Evolutionary conservation across 64 coral and sea anemone genomes (phyloP).

Genomic region (Montipora efflorescens): DNA sequence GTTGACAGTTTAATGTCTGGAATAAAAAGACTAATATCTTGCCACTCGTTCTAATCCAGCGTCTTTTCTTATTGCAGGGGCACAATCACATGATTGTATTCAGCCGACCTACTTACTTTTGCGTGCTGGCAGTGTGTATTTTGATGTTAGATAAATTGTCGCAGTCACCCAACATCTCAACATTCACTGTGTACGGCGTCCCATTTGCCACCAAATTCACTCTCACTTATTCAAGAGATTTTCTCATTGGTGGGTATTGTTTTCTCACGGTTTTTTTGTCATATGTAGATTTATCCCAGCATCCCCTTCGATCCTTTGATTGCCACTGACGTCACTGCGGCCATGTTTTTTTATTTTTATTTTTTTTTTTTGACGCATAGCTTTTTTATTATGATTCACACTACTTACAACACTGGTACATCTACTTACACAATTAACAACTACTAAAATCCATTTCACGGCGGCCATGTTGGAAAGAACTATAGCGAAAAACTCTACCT

Average conservation of each 20-base stretch:
- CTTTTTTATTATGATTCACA: no score
- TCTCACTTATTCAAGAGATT: slow-evolving; percentile 76
- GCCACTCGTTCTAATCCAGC: no score
- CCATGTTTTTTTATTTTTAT: no score
- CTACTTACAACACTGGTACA: no score
- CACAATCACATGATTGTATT: slow-evolving; percentile 98
- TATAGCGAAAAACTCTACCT: slow-evolving; percentile 24
- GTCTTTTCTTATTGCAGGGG: slow-evolving; percentile 55
- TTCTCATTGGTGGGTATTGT: slow-evolving; percentile 76
- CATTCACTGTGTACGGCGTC: slow-evolving; percentile 78
- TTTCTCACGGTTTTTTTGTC: background rate
- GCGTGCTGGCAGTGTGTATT: slow-evolving; percentile 68
- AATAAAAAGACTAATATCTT: no score
- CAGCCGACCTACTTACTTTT: slow-evolving; percentile 93
- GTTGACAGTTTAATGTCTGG: no score
- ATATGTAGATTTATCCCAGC: no score
- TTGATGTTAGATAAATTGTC: slow-evolving; percentile 74
- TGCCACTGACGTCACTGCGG: no score
- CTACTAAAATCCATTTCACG: no score
- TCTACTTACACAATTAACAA: no score
- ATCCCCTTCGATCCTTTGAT: background rate
- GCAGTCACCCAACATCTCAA: slow-evolving; percentile 20
- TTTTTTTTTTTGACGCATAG: no score
- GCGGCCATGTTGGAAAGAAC: no score
- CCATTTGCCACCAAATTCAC: slow-evolving; percentile 74